Evolutionary conservation across 2,113 vertebrate genomes (phyloP).

Genomic region (Dascyllus trimaculatus): DNA sequence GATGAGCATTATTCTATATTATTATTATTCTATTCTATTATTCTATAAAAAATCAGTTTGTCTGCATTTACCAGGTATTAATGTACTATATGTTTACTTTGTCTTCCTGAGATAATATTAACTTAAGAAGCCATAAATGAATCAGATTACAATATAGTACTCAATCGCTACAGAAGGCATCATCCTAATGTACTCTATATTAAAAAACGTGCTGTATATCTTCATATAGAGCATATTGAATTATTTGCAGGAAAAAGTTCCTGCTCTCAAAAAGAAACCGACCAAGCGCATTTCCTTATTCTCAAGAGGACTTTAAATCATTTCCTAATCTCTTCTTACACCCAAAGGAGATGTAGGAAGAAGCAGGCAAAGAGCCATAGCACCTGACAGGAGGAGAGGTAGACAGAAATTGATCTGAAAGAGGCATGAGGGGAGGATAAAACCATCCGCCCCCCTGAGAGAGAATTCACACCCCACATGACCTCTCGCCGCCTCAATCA

Average conservation of each 20-base stretch:
- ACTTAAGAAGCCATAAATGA: too few species aligned
- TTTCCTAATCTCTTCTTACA: background rate
- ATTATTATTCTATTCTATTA: too few species aligned
- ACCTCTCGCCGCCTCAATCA: constrained; percentile 23
- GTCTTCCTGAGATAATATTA: too few species aligned
- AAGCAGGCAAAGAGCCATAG: background rate
- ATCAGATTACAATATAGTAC: too few species aligned
- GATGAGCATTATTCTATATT: too few species aligned
- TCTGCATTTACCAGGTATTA: too few species aligned
- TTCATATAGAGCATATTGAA: too few species aligned
- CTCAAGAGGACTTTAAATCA: background rate
- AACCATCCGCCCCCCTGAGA: constrained; percentile 1
- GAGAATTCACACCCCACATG: constrained; percentile 16
- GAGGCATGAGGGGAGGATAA: constrained; percentile 7
- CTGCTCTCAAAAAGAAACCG: constrained; percentile 10
- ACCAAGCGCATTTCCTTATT: background rate
- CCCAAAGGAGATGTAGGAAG: background rate
- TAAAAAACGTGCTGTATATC: too few species aligned
- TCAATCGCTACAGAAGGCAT: too few species aligned
- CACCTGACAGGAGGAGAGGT: background rate
- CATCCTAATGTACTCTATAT: too few species aligned
- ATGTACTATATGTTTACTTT: too few species aligned
- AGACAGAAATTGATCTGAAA: constrained; percentile 26
- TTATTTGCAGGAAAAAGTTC: background rate
- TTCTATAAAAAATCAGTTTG: too few species aligned